Base-by-base conservation (phyloP, 2,888 invertebrate species). In the Apoderus coryli region DNA sequence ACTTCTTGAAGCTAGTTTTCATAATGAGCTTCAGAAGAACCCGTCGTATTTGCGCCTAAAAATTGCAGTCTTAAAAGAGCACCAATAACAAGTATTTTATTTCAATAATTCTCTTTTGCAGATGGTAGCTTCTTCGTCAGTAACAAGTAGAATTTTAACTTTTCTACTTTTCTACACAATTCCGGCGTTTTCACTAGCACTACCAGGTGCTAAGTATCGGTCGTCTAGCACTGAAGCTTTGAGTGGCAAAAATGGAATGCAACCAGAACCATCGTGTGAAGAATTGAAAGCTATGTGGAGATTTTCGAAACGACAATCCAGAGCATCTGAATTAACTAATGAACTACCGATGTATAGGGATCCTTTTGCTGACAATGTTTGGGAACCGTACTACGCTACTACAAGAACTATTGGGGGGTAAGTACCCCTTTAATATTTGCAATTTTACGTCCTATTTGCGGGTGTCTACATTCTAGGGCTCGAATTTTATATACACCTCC, bases 261-360 rank as follows among this genome's bases (percentile, higher is more conserved):
- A 60, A 10, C 67, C 70, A 16, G 88, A 88, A 49, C 88, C 88
- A 1, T 75, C 74, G 29, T 89, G 89, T 55, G 84, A 86, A 43
- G 80, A 88, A 52, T 64, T 89, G 27, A 73, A 85, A 36, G 80
- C 81, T 6, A 88, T 89, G 85, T 89, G 88, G 89, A 75, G 79
- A 56, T 82, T 85, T 61, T 86, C 84, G 10, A 85, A 85, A 57
- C 61, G 88, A 35, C 86, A 88, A 60, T 82, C 84, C 27, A 68
- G 86, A 22, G 81, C 84, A 10, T 79, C 85, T 4, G 85, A 86
- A 58, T 74, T 80, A 41, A 81, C 82, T 49, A 88, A 86, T 56
- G 82, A 85, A 61, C 76, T 86, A 44, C 82, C 79, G 40, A 73
- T 76, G 36, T 82, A 77, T 59, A 71, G 77, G 29, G 84, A 85